Evolutionary conservation across 2,797 vertebrate species (phyloP).

Genomic region (Protonibea diacanthus): DNA sequence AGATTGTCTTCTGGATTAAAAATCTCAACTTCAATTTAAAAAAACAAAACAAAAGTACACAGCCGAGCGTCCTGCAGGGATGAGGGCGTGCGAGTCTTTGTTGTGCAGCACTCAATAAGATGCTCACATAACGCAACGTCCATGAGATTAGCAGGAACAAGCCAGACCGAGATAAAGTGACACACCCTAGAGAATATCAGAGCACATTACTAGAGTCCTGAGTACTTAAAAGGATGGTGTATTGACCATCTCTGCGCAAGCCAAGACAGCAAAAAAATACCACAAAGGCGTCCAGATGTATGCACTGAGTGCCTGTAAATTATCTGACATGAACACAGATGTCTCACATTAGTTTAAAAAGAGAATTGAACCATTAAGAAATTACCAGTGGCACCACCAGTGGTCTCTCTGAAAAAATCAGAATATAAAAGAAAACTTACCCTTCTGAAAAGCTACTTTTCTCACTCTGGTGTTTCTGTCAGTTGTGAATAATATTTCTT

Average conservation of each 20-base stretch:
- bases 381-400: not conserved
- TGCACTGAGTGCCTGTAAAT: not conserved
- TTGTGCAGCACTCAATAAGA: not conserved
- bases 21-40: slow-evolving; percentile 14
- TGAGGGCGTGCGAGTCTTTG: not conserved
- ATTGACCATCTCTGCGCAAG: slow-evolving; percentile 33
- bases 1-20: slow-evolving; percentile 10
- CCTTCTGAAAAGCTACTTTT: not conserved
- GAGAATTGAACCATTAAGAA: not conserved
- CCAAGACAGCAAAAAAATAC: slow-evolving; percentile 14
- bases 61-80: not conserved
- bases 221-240: slow-evolving; percentile 69
- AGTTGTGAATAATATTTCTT: not conserved
- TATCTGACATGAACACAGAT: not conserved
- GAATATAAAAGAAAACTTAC: slow-evolving; percentile 32
- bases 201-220: slow-evolving; percentile 59
- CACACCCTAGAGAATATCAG: slow-evolving; percentile 57
- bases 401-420: not conserved
- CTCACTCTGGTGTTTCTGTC: not conserved
- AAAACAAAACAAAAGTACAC: not conserved
- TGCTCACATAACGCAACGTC: not conserved
- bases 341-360: too few relatives aligned
- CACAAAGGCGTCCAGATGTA: not conserved
- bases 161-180: slow-evolving; percentile 28
- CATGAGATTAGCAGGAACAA: slow-evolving; percentile 10